phyloP scores from a whole-genome alignment of 2,888 invertebrate species.

The Meteorus cinctellus region DNA sequence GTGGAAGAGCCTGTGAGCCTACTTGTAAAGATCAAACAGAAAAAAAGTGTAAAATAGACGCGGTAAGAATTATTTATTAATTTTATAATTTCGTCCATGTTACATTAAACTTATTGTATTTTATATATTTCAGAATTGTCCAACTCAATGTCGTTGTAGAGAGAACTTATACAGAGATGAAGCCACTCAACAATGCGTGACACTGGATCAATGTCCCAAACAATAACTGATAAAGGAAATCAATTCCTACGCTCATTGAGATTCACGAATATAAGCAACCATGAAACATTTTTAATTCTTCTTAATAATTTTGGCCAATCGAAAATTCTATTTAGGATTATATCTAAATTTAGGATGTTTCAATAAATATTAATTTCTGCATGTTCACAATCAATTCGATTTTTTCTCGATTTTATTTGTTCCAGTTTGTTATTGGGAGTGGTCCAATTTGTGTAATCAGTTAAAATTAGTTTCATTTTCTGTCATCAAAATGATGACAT shows the following conservation, averaged over 20 bases:
- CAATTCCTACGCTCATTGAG: neutral
- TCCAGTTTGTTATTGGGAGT: too few species aligned
- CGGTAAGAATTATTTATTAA: neutral
- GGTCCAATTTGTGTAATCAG: too few species aligned
- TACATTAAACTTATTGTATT: neutral
- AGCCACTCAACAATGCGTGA: neutral
- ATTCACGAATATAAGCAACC: neutral
- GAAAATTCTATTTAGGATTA: too few species aligned
- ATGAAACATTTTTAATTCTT: neutral
- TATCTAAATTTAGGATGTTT: too few species aligned
- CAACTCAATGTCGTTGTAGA: constrained; percentile 20
- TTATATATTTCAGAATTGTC: neutral
- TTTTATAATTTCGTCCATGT: neutral
- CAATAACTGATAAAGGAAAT: neutral
- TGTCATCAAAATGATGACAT: too few species aligned
- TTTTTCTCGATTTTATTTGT: too few species aligned
- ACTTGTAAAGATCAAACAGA: neutral
- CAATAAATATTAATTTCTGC: too few species aligned
- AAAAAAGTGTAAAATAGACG: neutral
- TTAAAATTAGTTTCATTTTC: too few species aligned
- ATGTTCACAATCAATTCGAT: too few species aligned
- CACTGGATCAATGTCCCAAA: constrained; percentile 7
- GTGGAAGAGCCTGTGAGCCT: constrained; percentile 1
- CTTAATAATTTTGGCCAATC: neutral
- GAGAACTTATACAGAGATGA: neutral